Evolutionary conservation across 2,797 vertebrate species (phyloP), one percentile per base, ranked within the genome.

Genomic region (Scomberomorus guttatus): DNA sequence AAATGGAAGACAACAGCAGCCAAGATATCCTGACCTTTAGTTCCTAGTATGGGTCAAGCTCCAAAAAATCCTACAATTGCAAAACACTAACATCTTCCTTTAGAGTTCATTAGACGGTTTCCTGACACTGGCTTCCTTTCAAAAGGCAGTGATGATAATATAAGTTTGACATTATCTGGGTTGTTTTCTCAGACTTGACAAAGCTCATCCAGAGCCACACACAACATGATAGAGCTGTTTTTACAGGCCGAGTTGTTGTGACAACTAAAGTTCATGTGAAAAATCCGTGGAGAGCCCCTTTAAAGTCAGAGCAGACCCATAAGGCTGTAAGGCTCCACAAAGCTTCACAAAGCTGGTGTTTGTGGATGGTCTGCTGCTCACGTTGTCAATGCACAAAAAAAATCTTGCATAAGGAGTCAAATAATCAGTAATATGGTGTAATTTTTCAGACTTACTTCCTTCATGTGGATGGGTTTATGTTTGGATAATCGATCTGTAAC

Each of bases 381-480:
- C 14, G 13, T 13, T 71, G 34, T 17, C 5, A 42, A 56, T 0
- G 2, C 32, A 55, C 14, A 50, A 27, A 76, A 27, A 76, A 56
- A 37, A 37, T 18, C 56, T 55, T 65, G 5, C 37, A 11, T 15
- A 1, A 39, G 20, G 32, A 25, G 24, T 6, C 50, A 29, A 61
- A 34, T 51, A 7, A 62, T 12, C 5, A 24, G 3, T 15, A 29
- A 1, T 27, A 15, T 46, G 18, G 14, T 55, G 7, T 37, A 15
- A 62, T 48, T 13, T 48, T 44, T 10, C 3, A 0, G 29, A 1
- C n/a, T 34, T 34, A 10, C 48, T 52, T 48, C 24, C 4, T 1
- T 8, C 67, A 75, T 71, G 62, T 52, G 63, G 24, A 61, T 50
- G 59, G 11, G 3, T 71, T 67, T 46, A 44, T 62, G 42, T 56